Evolutionary conservation across 2,113 vertebrate species (phyloP).

Genomic region (Amblyopsis rosae): DNA sequence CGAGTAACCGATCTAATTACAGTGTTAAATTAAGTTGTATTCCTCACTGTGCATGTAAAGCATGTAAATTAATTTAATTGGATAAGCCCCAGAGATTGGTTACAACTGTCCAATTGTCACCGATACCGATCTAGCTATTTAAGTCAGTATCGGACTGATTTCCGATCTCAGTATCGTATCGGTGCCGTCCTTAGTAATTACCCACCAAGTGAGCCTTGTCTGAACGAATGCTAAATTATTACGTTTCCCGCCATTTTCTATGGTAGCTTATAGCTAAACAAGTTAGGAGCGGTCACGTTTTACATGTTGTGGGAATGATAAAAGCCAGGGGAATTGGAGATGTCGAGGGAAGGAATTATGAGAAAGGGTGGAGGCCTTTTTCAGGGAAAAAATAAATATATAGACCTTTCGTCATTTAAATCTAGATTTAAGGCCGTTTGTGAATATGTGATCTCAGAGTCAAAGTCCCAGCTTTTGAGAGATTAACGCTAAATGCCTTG

Average conservation of each 20-base stretch:
- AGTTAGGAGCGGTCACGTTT: slow-evolving; percentile 5
- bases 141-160: too few species aligned
- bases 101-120: too few species aligned
- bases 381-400: slow-evolving; percentile 36
- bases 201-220: too few species aligned
- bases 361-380: slow-evolving; percentile 50
- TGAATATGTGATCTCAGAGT: slow-evolving; percentile 71
- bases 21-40: too few species aligned
- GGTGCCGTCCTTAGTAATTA: too few species aligned
- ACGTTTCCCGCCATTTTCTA: not conserved
- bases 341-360: slow-evolving; percentile 63
- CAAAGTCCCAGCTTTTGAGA: slow-evolving; percentile 62
- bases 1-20: too few species aligned
- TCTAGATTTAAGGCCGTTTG: slow-evolving; percentile 59
- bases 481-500: slow-evolving; percentile 72
- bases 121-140: too few species aligned
- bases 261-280: not conserved
- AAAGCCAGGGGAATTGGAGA: slow-evolving; percentile 44
- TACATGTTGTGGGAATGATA: slow-evolving; percentile 54
- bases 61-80: too few species aligned
- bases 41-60: too few species aligned
- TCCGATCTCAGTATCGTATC: too few species aligned
- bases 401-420: slow-evolving; percentile 62
- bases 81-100: too few species aligned
- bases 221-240: too few species aligned